Percentiles rank a stretch among this genome's conserved stretches.
Evolutionary conservation across 2,888 invertebrate species (phyloP).

Genomic region (Acronicta leporina): DNA sequence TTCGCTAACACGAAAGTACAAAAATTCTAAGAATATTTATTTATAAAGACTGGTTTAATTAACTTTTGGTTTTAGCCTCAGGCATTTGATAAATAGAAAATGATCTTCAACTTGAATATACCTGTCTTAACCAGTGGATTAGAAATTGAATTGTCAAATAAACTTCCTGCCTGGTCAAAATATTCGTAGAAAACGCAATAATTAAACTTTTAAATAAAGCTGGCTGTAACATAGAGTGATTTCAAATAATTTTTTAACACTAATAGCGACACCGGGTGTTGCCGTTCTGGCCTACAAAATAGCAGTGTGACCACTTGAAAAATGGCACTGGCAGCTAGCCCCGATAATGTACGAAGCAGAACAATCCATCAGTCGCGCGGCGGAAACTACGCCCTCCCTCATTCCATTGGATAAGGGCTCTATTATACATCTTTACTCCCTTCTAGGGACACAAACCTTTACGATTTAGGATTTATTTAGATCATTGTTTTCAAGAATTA

Average conservation of each 20-base stretch:
- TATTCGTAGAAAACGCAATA: neutral
- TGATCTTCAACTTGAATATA: neutral
- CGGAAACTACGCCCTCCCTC: slow-evolving; percentile 57
- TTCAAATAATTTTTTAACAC: slow-evolving; percentile 34
- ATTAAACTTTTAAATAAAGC: slow-evolving; percentile 11
- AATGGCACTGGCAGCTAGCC: slow-evolving; percentile 71
- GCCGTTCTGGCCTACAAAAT: slow-evolving; percentile 66
- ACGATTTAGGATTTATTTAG: slow-evolving; percentile 26
- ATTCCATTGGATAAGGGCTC: slow-evolving; percentile 52
- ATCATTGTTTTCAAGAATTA: slow-evolving; percentile 6
- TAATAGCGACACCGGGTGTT: slow-evolving; percentile 54
- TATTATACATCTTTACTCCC: slow-evolving; percentile 54
- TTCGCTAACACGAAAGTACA: neutral
- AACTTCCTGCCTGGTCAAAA: neutral
- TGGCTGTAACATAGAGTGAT: slow-evolving; percentile 6
- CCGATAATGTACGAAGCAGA: slow-evolving; percentile 77
- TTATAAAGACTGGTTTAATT: neutral
- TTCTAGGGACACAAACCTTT: slow-evolving; percentile 40
- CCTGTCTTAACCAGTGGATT: neutral
- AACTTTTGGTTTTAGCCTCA: neutral
- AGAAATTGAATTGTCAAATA: slow-evolving; percentile 1
- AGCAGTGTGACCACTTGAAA: slow-evolving; percentile 74
- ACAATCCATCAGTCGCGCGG: slow-evolving; percentile 71
- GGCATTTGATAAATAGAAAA: neutral
- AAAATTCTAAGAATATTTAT: neutral